phyloP scores from a whole-genome alignment of 92 coral and sea anemone genomes.

The Zoanthus sansibaricus region DNA sequence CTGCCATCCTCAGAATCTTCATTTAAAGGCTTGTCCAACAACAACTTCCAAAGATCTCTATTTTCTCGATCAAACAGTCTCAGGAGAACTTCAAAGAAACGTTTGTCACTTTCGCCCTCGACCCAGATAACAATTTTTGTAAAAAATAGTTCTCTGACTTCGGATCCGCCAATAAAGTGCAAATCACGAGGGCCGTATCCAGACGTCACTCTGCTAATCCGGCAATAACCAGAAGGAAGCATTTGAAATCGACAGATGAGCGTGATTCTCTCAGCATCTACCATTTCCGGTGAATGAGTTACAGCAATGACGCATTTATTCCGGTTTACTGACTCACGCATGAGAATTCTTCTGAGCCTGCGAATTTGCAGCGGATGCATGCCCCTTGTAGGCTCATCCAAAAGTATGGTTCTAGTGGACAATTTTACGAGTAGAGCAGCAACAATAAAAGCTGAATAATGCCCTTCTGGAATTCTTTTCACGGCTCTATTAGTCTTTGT shows the following conservation, averaged over 20 bases:
- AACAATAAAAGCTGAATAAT: constrained; percentile 83
- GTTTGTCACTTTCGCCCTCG: constrained; percentile 92
- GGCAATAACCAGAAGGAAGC: constrained; percentile 85
- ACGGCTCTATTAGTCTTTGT: constrained; percentile 60
- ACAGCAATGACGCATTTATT: constrained; percentile 82
- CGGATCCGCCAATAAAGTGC: constrained; percentile 88
- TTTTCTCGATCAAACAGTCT: constrained; percentile 86
- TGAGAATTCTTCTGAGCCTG: constrained; percentile 83
- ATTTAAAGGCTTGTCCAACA: constrained; percentile 37
- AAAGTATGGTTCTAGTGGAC: constrained; percentile 70
- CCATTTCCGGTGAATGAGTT: constrained; percentile 91
- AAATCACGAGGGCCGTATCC: constrained; percentile 84
- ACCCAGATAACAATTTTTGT: constrained; percentile 91
- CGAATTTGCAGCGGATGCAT: constrained; percentile 97
- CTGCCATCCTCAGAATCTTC: constrained; percentile 2
- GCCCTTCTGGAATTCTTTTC: constrained; percentile 84
- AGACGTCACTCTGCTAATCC: constrained; percentile 78
- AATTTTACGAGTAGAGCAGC: constrained; percentile 85
- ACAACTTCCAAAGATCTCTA: constrained; percentile 65
- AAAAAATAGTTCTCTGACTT: constrained; percentile 90
- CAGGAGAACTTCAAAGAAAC: constrained; percentile 85
- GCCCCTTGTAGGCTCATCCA: constrained; percentile 92
- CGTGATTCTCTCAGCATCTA: constrained; percentile 82
- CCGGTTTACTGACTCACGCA: constrained; percentile 83
- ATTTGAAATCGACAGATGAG: constrained; percentile 90